Percentiles rank a stretch among this genome's conserved stretches.
Evolutionary conservation across 2,888 invertebrate genomes (phyloP).

Genomic region (Sussaba pulchella): DNA sequence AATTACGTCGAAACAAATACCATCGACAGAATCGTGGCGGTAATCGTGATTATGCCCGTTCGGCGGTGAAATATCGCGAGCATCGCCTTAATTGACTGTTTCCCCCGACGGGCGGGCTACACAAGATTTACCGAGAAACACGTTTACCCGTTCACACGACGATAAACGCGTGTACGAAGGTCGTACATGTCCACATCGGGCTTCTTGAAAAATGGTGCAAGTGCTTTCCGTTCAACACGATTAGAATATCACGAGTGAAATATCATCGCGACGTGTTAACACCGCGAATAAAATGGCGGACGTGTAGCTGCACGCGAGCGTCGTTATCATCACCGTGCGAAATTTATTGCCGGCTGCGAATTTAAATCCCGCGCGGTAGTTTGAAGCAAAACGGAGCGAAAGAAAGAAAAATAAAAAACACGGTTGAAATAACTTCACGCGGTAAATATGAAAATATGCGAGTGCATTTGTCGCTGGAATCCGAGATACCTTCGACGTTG

Average conservation of each 20-base stretch:
- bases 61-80: neutral
- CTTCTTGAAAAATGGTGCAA: neutral
- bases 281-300: neutral
- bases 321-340: constrained; percentile 1
- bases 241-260: constrained; percentile 12
- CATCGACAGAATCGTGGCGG: neutral
- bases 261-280: constrained; percentile 7
- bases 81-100: neutral
- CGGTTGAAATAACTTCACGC: neutral
- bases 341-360: neutral
- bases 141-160: neutral
- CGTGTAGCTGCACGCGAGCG: neutral
- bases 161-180: constrained; percentile 10
- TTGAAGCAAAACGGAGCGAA: too few species aligned
- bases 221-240: neutral
- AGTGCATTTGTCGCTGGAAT: constrained; percentile 17
- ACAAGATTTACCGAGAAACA: neutral
- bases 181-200: constrained; percentile 3
- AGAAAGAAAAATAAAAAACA: neutral
- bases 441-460: neutral
- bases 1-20: neutral
- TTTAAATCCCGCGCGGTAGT: neutral
- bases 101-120: too few species aligned
- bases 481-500: neutral
- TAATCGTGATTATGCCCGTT: neutral